phyloP scores from a whole-genome alignment of 1,140 invertebrate genomes.

The Brachionus rotundiformis region DNA sequence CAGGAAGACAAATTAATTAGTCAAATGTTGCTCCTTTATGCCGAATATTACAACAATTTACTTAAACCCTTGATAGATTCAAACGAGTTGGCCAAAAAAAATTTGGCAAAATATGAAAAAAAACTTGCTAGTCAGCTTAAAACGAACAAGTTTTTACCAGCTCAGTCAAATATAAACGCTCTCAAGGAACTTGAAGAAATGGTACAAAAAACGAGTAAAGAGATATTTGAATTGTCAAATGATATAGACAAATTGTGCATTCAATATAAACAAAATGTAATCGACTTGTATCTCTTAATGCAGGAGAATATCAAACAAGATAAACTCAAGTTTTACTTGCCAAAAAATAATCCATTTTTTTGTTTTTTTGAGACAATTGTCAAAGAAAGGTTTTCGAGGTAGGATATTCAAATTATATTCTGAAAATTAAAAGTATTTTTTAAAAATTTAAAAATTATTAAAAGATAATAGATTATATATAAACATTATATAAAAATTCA shows the following conservation, averaged over 20 bases:
- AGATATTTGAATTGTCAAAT: slow-evolving; percentile 10
- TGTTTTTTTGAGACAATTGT: background rate
- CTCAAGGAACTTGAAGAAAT: slow-evolving; percentile 27
- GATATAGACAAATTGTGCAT: slow-evolving; percentile 44
- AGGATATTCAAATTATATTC: no score
- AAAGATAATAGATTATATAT: no score
- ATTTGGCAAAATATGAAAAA: slow-evolving; percentile 22
- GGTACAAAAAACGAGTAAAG: background rate
- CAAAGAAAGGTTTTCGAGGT: background rate
- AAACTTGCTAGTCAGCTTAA: slow-evolving; percentile 23
- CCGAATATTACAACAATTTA: slow-evolving; percentile 41
- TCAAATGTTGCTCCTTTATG: slow-evolving; percentile 7
- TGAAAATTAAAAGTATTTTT: no score
- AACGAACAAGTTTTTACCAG: slow-evolving; percentile 23
- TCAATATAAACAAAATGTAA: slow-evolving; percentile 45
- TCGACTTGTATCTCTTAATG: background rate
- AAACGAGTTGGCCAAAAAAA: slow-evolving; percentile 20
- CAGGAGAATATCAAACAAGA: slow-evolving; percentile 30
- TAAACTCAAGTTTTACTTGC: background rate
- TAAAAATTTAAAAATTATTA: no score
- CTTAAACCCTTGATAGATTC: slow-evolving; percentile 34
- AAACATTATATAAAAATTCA: no score
- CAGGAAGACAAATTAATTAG: slow-evolving; percentile 2
- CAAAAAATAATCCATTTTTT: slow-evolving; percentile 36
- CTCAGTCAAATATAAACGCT: background rate